Evolutionary conservation across 2,797 vertebrate genomes (phyloP).

Genomic region (Anabas testudineus): DNA sequence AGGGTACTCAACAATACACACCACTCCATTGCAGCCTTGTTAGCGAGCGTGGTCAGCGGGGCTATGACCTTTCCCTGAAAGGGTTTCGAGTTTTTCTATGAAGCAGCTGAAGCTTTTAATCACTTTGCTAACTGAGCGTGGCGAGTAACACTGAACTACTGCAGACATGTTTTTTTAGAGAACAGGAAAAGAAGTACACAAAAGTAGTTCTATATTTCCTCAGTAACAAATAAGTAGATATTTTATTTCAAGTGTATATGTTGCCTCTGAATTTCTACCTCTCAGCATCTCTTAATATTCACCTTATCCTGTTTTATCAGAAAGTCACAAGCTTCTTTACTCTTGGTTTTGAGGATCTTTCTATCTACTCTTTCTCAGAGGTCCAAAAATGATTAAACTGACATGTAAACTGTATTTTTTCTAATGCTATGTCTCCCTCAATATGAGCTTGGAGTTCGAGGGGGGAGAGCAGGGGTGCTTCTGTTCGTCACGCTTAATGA

Average conservation of each 20-base stretch:
- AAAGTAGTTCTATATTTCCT: not conserved
- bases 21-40: constrained; percentile 46
- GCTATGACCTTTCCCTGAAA: constrained; percentile 50
- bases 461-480: constrained; percentile 21
- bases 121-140: constrained; percentile 29
- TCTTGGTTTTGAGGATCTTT: too few relatives aligned
- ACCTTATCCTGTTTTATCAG: not conserved
- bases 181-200: not conserved
- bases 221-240: not conserved
- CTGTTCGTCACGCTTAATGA: constrained; percentile 76
- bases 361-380: not conserved
- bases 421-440: not conserved
- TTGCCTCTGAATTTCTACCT: not conserved
- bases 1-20: constrained; percentile 27
- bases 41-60: constrained; percentile 38
- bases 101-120: constrained; percentile 61
- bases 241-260: not conserved
- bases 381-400: constrained; percentile 3
- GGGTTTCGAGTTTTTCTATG: constrained; percentile 34
- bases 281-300: not conserved
- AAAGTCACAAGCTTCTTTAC: too few relatives aligned
- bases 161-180: not conserved
- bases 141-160: constrained; percentile 7
- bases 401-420: not conserved
- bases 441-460: constrained; percentile 41